Percentiles rank a stretch among this genome's conserved stretches.
Conservation (phyloP, 2,113 vertebrate species). For the Nycticorax nycticorax region DNA sequence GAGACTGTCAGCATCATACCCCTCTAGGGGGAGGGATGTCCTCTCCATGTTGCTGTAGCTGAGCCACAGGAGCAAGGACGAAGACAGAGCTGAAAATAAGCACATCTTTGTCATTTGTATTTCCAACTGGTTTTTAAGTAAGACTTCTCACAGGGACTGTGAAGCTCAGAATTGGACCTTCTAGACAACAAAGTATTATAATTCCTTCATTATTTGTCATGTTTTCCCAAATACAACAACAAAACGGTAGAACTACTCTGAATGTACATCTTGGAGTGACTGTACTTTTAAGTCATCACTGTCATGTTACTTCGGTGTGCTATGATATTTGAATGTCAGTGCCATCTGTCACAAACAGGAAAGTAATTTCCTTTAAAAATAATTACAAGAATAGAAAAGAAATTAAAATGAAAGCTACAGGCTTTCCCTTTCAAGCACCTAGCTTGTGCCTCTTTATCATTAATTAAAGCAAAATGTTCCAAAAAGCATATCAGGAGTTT, state of each 20-base stretch:
- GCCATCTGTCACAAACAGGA: neutral
- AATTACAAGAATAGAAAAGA: neutral
- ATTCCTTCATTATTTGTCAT: neutral
- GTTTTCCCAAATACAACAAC: neutral
- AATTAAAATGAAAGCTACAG: neutral
- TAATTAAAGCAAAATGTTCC: neutral
- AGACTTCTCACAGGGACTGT: neutral
- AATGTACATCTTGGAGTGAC: neutral
- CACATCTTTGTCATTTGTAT: neutral
- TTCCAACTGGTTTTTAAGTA: neutral
- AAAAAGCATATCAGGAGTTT: neutral
- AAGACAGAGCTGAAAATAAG: neutral
- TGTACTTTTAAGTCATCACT: neutral
- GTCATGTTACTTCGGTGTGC: neutral
- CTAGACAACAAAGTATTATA: neutral
- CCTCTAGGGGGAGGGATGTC: neutral
- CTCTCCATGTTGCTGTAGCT: neutral
- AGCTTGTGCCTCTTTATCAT: neutral
- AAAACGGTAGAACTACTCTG: neutral
- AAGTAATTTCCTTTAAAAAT: neutral
- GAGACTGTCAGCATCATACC: fast-evolving
- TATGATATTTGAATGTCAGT: neutral
- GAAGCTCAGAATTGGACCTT: neutral
- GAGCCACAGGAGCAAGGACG: neutral
- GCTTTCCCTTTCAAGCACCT: neutral